Base-by-base conservation (phyloP, 2,113 vertebrate genomes). In the pig (Sus scrofa) region DNA sequence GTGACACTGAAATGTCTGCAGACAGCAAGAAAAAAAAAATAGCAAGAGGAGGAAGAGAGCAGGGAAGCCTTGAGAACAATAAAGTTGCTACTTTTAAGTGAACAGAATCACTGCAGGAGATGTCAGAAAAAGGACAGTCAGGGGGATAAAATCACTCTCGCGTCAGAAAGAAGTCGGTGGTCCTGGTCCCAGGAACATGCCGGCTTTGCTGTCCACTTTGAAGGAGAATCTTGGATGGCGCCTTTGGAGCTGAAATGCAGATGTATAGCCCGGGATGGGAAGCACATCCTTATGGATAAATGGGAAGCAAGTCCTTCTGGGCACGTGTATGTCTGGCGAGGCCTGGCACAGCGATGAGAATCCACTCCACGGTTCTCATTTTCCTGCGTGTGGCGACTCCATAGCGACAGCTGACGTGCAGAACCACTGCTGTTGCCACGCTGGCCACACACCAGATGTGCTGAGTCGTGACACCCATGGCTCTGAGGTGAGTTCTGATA, bases 261-360 rank as follows among this genome's bases (percentile, higher is more conserved):
- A 98, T 96, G 96, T 97, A 98, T 94, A 98, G 96, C 82, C 81
- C 81, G 89, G 90, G 97, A 98, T 95, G 95, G 97, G 63, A n/a
- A 68, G 44, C 44, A 44, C 44, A 44, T 8, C n/a, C n/a, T n/a
- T n/a, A n/a, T n/a, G n/a, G n/a, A n/a, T n/a, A n/a, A n/a, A 98
- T 97, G 97, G 98, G 95, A 97, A 98, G 88, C 50, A 54, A 84
- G 93, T 89, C 65, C n/a, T 95, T 96, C 96, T 96, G 97, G 97
- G 98, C 93, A 98, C 97, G 96, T 92, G 95, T 65, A 94, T 0
- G 0, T 98, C 77, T 95, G 94, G 68, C 96, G 94, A 98, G n/a
- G 63, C 77, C 83, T 95, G 94, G 97, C 94, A 97, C 83, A 96
- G n/a, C 86, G 86, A 96, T 98, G 97, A 98, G 78, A 79, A 98